Percentiles rank a stretch among this genome's conserved stretches.
phyloP scores from a whole-genome alignment of 1,140 invertebrate species.

The Halictus rubicundus region DNA sequence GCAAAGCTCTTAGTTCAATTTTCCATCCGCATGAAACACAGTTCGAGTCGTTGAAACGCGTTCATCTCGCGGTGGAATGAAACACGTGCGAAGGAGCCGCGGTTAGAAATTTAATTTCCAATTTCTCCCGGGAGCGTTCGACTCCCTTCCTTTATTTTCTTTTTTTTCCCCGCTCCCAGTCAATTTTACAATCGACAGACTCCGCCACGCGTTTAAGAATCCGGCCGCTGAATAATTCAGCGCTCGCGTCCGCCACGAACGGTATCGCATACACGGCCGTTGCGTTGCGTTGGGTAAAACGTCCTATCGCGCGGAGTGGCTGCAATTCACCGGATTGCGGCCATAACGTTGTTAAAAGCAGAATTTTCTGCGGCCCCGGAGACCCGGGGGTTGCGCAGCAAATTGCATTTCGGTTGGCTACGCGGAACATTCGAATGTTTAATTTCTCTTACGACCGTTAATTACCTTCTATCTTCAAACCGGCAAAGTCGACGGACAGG shows the following conservation, averaged over 20 bases:
- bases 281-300: not conserved
- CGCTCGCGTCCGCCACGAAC: not conserved
- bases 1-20: not conserved
- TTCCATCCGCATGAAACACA: not conserved
- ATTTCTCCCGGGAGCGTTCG: not conserved
- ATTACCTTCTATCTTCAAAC: not conserved
- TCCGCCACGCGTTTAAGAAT: not conserved
- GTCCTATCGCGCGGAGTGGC: not conserved
- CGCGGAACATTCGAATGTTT: conserved; percentile 17
- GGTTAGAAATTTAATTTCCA: not conserved
- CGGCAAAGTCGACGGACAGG: not conserved
- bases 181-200: not conserved
- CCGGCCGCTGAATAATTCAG: not conserved
- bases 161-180: too few species aligned
- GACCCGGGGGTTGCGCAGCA: not conserved
- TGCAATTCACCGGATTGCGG: not conserved
- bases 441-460: conserved; percentile 2
- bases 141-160: not conserved
- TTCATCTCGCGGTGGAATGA: not conserved
- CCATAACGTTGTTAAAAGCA: not conserved
- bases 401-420: not conserved
- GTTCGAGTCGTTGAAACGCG: not conserved
- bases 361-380: not conserved
- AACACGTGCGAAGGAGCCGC: not conserved
- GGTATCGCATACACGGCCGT: not conserved